These are phyloP conservation scores for Hyppa rectilinea DNA, from an alignment of 2,888 invertebrate species.

Conservation along the genomic window DNA sequence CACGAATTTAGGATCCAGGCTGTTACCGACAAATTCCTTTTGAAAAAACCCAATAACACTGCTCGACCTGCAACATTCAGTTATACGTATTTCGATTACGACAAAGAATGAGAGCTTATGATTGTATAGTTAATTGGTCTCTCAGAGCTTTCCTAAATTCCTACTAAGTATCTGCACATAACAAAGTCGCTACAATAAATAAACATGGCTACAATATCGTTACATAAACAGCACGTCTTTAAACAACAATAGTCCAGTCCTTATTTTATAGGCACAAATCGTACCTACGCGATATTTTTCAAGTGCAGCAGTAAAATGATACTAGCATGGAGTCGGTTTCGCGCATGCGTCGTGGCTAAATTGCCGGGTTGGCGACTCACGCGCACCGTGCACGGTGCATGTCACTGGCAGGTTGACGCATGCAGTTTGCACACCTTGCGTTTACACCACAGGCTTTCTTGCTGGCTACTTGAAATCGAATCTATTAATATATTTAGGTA, in stretches of 20 bases:
- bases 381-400: slow-evolving; percentile 65
- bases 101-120: not conserved
- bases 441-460: slow-evolving; percentile 64
- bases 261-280: slow-evolving; percentile 43
- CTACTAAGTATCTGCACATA: slow-evolving; percentile 11
- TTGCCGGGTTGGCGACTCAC: slow-evolving; percentile 68
- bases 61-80: not conserved
- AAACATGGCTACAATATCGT: slow-evolving; percentile 35
- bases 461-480: slow-evolving; percentile 58
- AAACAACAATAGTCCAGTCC: slow-evolving; percentile 32
- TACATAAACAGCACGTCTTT: slow-evolving; percentile 29
- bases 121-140: not conserved
- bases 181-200: slow-evolving; percentile 24
- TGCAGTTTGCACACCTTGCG: slow-evolving; percentile 69
- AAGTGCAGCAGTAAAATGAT: slow-evolving; percentile 77
- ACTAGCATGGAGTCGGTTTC: slow-evolving; percentile 67
- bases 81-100: not conserved
- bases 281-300: slow-evolving; percentile 61
- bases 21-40: not conserved
- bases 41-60: not conserved
- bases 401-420: slow-evolving; percentile 68
- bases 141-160: slow-evolving; percentile 1
- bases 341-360: slow-evolving; percentile 64
- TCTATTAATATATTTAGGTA: slow-evolving; percentile 59
- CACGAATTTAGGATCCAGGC: not conserved